Evolutionary conservation across 2,113 vertebrate species (phyloP), one percentile per base, ranked within the genome.

Genomic region (Aspiorhynchus laticeps): DNA sequence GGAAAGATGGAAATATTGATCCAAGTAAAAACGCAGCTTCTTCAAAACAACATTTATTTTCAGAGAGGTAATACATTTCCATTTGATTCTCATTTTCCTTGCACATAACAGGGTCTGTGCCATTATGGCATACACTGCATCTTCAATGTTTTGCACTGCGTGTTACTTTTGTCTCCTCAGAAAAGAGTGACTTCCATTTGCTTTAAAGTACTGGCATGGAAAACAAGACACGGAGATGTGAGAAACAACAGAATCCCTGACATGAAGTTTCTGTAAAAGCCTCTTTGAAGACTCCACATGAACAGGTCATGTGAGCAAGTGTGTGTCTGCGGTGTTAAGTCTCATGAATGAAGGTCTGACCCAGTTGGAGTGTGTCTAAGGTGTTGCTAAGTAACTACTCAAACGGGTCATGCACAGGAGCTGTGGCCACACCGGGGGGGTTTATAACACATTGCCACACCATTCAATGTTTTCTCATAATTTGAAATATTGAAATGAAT

Each of bases 381-480:
- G 87, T 67, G 87, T 80, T 87, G 80, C 87, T 87, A 87, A 53
- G 74, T 80, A 88, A 86, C 78, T 80, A 59, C 51, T 67, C 41
- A 74, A 78, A 33, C 63, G 74, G 86, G 87, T 84, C 89, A 85
- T 69, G 76, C 61, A 81, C 69, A 83, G 85, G 46, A 69, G 77
- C 81, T 75, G 63, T 12, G 74, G 43, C 19, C 38, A 46, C 75
- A 51, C 61, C 36, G 14, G 59, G n/a, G 33, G 38, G 38, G 38
- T 26, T 76, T 14, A 51, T 56, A 41, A 74, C 38, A 85, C 43
- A n/a, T 21, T 67, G 9, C 9, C 81, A 87, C 31, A 26, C 33
- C n/a, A 19, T 12, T 53, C 15, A 31, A 59, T 83, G 59, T 78
- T 84, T 33, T 65, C 48, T 61, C 5, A 10, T 48, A 21, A 46